These are phyloP conservation scores for Meriones unguiculatus DNA, from an alignment of 2,113 vertebrate species.

Conservation along the genomic window DNA sequence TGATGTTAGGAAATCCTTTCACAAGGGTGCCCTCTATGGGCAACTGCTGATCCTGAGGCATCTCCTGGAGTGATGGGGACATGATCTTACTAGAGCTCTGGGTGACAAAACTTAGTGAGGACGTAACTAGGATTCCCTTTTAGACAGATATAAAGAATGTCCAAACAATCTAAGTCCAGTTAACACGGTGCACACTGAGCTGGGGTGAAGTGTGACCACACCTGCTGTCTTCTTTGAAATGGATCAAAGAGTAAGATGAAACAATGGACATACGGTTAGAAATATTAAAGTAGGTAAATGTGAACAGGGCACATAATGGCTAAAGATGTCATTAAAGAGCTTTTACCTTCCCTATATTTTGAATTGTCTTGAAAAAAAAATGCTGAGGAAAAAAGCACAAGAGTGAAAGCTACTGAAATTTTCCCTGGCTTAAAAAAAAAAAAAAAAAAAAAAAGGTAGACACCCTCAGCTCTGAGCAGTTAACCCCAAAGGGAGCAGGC, in stretches of 20 bases:
- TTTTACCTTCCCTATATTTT: not conserved
- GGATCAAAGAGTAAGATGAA: not conserved
- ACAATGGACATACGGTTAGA: not conserved
- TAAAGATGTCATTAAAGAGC: not conserved
- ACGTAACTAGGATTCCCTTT: not conserved
- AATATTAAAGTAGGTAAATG: not conserved
- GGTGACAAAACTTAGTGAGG: not conserved
- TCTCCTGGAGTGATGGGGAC: not conserved
- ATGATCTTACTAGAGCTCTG: not conserved
- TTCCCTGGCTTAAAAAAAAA: not conserved
- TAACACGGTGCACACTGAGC: not conserved
- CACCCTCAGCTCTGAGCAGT: not conserved
- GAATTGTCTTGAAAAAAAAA: not conserved
- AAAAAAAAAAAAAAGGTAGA: not conserved
- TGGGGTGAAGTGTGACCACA: not conserved
- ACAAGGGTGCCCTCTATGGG: not conserved
- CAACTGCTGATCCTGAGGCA: not conserved
- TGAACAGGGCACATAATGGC: not conserved
- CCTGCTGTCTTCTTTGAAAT: not conserved
- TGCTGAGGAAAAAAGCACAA: not conserved
- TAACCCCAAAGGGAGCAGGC: not conserved
- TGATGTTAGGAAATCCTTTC: not conserved
- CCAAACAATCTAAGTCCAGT: not conserved
- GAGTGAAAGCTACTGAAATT: not conserved
- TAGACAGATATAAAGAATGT: not conserved